Percentiles rank a stretch among this genome's conserved stretches.
Conservation (phyloP, 2,113 vertebrate species). For the Hystrix cristata region DNA sequence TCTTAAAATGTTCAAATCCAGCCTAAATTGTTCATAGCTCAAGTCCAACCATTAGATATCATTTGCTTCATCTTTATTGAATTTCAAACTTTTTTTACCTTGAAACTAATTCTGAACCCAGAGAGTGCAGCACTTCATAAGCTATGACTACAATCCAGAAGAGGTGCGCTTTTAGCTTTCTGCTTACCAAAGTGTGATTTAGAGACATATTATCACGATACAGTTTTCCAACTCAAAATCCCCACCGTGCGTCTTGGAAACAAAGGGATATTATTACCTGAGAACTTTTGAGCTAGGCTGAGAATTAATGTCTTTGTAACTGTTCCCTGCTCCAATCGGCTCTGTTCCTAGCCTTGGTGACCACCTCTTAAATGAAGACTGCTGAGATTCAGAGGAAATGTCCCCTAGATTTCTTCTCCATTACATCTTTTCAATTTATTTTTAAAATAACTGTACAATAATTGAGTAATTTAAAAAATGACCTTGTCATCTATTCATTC, state of each 20-base stretch:
- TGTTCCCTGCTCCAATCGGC: not conserved
- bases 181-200: constrained; percentile 58
- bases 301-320: not conserved
- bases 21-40: constrained; percentile 24
- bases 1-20: constrained; percentile 45
- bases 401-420: not conserved
- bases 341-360: not conserved
- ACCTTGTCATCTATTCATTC: constrained; percentile 51
- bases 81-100: constrained; percentile 23
- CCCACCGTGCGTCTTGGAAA: not conserved
- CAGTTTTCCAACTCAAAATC: constrained; percentile 33
- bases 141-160: constrained; percentile 32
- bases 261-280: constrained; percentile 26
- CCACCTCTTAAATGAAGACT: not conserved
- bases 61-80: constrained; percentile 59
- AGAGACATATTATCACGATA: constrained; percentile 25
- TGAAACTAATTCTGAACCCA: constrained; percentile 53
- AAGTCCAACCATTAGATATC: not conserved
- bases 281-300: not conserved
- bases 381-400: not conserved
- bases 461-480: constrained; percentile 52
- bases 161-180: not conserved
- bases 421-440: constrained; percentile 45
- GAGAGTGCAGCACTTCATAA: not conserved
- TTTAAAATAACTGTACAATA: constrained; percentile 40